Evolutionary conservation across 2,797 vertebrate species (phyloP), one percentile per base, ranked within the genome.

Genomic region (Leptoclinus maculatus): DNA sequence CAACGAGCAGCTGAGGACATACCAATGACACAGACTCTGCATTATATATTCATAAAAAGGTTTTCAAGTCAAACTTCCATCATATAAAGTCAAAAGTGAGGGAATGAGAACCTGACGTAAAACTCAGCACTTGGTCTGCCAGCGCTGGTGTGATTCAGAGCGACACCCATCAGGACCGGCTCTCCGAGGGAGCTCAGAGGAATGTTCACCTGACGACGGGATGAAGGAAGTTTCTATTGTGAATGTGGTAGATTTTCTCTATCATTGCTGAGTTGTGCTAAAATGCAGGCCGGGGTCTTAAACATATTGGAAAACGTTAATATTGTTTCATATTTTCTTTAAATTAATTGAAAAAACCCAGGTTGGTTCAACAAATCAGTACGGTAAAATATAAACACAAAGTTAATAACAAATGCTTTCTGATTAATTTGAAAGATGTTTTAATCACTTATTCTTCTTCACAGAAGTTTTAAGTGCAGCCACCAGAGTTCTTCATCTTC

Each of bases 121-220:
- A 98, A 98, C 89, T 97, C 97, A 0, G 96, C 97, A 51, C 97
- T 98, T 10, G 97, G 96, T 11, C 97, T 89, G 66, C 96, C 96
- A 0, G 96, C 96, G 0, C 96, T 97, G 76, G 95, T 97, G 93
- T 97, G 94, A 57, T 98, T 98, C 43, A 97, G 83, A 11, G 96
- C 97, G 0, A 98, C 91, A 5, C 97, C 97, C 91, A 98, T 82
- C 25, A 98, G 91, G 70, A 96, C 14, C 0, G 97, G 97, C 10
- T 92, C 87, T 27, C 95, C 95, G 4, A 98, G 93, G 58, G 87
- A 93, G n/a, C 80, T 73, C 38, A 96, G 77, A 0, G 96, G 96
- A 86, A 98, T 66, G 62, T 98, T 98, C 62, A 98, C 96, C 97
- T 98, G 21, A 57, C 2, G 16, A 32, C 3, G 12, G 10, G 9